Evolutionary conservation across 2,113 vertebrate species (phyloP), one percentile per base, ranked within the genome.

Genomic region (Lethenteron camtschaticum): DNA sequence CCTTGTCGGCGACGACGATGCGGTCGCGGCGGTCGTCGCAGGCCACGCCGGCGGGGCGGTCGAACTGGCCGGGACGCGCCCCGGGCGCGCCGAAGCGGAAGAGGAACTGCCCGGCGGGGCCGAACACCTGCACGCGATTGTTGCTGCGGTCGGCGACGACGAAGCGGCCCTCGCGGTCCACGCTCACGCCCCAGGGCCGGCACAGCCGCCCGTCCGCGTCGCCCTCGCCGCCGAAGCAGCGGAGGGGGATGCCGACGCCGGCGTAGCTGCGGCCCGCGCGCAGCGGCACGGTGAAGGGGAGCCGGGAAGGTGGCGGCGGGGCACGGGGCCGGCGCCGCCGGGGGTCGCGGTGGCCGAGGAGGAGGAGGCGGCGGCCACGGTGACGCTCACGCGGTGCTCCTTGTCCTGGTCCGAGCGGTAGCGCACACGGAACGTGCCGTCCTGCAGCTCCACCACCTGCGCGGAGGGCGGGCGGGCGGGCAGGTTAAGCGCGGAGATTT

Each of bases 1-100:
- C 63, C 63, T 66, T 66, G 63, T 66, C 63, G 9, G 63, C 63
- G n/a, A 66, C 20, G n/a, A 66, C 20, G n/a, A 66, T 66, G n/a
- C 63, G 8, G 20, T 66, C 20, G 20, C 20, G n/a, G 41, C 41
- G 41, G n/a, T 66, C 63, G 63, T 66, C 63, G 20, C 63, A 66
- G 20, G 63, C 63, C 63, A 66, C 63, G 20, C 63, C 63, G n/a
- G 63, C 63, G 20, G 63, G 63, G 8, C 63, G 8, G 20, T 66
- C 63, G 20, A 66, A 66, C 63, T 66, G 63, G 63, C 63, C 63
- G 20, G n/a, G 63, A 10, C 63, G 63, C n/a, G n/a, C 9, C 20
- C 63, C 63, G n/a, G n/a, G n/a, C 9, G 63, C 20, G 63, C 63
- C 63, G 20, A 66, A 66, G n/a, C n/a, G n/a, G 20, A 66, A 66